Base-by-base conservation (phyloP, 2,888 invertebrate genomes). In the Caenorhabditis wallacei region DNA sequence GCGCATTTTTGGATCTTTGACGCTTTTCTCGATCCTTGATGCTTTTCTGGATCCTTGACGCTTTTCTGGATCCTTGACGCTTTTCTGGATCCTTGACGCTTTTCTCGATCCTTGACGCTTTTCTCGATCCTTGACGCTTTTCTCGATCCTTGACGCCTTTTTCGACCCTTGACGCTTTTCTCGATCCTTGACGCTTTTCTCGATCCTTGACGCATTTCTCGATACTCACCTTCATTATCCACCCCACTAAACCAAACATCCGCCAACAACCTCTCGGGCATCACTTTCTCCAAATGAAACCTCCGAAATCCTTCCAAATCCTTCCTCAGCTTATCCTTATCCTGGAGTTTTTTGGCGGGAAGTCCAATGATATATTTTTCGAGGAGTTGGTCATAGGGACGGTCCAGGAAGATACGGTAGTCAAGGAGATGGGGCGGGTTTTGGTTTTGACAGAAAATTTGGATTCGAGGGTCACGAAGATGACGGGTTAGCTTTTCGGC, bases 351-450 rank as follows among this genome's bases (percentile, higher is more conserved):
- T 48, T 57, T 24, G 16, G 11, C 5, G 3, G 20, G 51, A 57
- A 64, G 3, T 16, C 30, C 30, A 40, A 16, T 40, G 72, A 72
- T 70, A 43, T 75, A 64, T 20, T 76, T 76, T 10, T 75, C 64
- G 43, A 81, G 13, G 0, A 81, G 18, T 30, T 53, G 3, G n/a
- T 75, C 75, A 20, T 63, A 75, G 10, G 75, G 70, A 5, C 35
- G 26, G 20, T 81, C 81, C 7, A 81, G 75, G 26, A 30, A 81
- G 8, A 81, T 35, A 40, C 59, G 56, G 16, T 70, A 81, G 37
- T 75, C 56, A 2, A 16, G 16, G 24, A 37, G 51, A 18, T 26
- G 3, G 26, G 10, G 18, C n/a, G 40, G 43, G 11, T 30, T 0
- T 20, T 51, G 61, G 8, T 20, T 43, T 0, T 68, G 1, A 24